Evolutionary conservation across 2,797 vertebrate species (phyloP).

Genomic region (Poecilia picta): DNA sequence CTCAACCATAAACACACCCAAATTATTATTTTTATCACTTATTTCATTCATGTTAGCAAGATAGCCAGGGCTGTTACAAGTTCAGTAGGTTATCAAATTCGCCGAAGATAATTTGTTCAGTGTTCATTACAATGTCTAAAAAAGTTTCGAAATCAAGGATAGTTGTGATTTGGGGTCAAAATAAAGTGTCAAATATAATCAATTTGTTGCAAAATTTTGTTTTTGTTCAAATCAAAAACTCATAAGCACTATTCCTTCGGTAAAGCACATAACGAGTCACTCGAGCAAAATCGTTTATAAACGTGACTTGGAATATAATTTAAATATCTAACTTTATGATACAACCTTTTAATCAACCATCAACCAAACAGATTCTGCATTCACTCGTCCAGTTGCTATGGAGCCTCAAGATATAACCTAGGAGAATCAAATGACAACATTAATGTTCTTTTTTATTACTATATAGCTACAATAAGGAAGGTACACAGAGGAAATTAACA

Average conservation of each 20-base stretch:
- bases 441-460: not conserved
- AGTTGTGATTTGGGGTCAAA: not conserved
- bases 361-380: not conserved
- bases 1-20: not conserved
- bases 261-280: not conserved
- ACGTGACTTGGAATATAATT: not conserved
- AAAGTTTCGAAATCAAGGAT: not conserved
- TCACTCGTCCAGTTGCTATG: not conserved
- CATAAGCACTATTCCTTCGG: not conserved
- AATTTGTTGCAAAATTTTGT: not conserved
- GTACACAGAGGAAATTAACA: not conserved
- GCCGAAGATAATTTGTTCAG: not conserved
- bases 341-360: not conserved
- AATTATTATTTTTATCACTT: not conserved
- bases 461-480: not conserved
- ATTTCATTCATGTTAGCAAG: not conserved
- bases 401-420: not conserved
- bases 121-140: not conserved
- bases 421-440: not conserved
- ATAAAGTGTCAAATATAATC: not conserved
- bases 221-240: not conserved
- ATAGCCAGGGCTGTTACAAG: not conserved
- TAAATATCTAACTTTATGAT: not conserved
- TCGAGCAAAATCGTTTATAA: not conserved
- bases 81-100: not conserved